These are phyloP conservation scores for Hippocampus kuda DNA, from an alignment of 2,797 vertebrate species.

Conservation along the genomic window DNA sequence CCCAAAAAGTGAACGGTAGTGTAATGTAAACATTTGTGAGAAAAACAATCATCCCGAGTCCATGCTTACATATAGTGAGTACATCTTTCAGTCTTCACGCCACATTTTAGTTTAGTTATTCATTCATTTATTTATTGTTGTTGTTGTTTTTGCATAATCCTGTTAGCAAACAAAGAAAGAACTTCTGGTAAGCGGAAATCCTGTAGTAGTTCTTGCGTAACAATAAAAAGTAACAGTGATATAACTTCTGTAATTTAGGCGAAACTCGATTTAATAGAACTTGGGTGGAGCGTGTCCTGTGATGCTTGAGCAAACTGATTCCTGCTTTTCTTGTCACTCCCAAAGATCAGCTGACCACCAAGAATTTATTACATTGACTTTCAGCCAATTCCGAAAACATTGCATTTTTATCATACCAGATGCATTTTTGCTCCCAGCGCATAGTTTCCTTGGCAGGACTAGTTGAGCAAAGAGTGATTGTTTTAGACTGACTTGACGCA, in stretches of 20 bases:
- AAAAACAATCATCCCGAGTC: too few relatives aligned
- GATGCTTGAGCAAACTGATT: not conserved
- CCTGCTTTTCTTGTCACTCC: not conserved
- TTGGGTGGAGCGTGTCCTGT: not conserved
- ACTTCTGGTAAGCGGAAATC: not conserved
- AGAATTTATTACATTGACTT: conserved; percentile 3
- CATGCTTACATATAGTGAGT: too few relatives aligned
- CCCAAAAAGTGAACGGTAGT: too few relatives aligned
- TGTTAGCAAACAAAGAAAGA: not conserved
- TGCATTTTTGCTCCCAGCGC: conserved; percentile 22
- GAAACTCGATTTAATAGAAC: not conserved
- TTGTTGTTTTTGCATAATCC: not conserved
- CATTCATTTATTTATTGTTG: too few relatives aligned
- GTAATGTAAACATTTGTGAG: too few relatives aligned
- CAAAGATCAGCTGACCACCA: not conserved
- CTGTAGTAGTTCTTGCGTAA: not conserved
- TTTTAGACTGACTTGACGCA: conserved; percentile 34
- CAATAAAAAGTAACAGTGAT: not conserved
- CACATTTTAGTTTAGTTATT: too few relatives aligned
- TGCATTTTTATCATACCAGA: conserved; percentile 38
- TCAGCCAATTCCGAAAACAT: conserved; percentile 8
- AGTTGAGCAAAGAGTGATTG: conserved; percentile 23
- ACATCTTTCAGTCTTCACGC: too few relatives aligned
- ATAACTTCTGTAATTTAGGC: not conserved
- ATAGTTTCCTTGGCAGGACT: conserved; percentile 28